These are phyloP conservation scores for Endotricha flammealis DNA, from an alignment of 2,888 invertebrate species.

Conservation along the genomic window DNA sequence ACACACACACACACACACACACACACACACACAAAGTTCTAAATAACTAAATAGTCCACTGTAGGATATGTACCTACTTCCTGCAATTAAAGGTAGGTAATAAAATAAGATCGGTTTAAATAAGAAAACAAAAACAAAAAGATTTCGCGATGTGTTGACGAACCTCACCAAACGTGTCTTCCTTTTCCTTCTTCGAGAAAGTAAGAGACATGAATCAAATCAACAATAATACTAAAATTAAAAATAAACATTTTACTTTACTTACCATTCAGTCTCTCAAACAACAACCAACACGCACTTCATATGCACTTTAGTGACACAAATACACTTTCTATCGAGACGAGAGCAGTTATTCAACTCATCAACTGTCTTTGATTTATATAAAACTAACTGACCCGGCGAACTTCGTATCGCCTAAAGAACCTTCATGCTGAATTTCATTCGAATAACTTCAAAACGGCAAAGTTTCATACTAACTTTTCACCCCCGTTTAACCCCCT, in stretches of 20 bases:
- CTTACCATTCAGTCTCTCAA: constrained; percentile 3
- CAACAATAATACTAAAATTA: constrained; percentile 9
- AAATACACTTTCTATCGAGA: constrained; percentile 9
- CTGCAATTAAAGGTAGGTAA: constrained; percentile 3
- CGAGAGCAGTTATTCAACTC: constrained; percentile 5
- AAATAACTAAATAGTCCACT: background rate
- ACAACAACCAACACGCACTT: constrained; percentile 3
- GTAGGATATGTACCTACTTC: no score
- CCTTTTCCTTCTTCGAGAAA: constrained; percentile 10
- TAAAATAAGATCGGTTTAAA: constrained; percentile 8
- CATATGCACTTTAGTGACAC: constrained; percentile 4
- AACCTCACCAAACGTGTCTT: constrained; percentile 9
- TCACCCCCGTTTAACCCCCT: no score
- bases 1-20: constrained; percentile 2
- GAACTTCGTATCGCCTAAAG: no score
- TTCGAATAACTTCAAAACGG: no score
- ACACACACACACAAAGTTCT: constrained; percentile 4
- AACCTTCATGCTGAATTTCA: no score
- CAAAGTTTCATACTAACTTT: no score
- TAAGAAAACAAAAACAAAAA: constrained; percentile 8
- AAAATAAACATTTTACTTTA: constrained; percentile 3
- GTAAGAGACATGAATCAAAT: constrained; percentile 10
- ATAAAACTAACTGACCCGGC: no score
- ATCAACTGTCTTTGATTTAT: no score
- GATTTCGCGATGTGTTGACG: constrained; percentile 9